Evolutionary conservation across 2,888 invertebrate genomes (phyloP).

Genomic region (Drosophila barbarae): DNA sequence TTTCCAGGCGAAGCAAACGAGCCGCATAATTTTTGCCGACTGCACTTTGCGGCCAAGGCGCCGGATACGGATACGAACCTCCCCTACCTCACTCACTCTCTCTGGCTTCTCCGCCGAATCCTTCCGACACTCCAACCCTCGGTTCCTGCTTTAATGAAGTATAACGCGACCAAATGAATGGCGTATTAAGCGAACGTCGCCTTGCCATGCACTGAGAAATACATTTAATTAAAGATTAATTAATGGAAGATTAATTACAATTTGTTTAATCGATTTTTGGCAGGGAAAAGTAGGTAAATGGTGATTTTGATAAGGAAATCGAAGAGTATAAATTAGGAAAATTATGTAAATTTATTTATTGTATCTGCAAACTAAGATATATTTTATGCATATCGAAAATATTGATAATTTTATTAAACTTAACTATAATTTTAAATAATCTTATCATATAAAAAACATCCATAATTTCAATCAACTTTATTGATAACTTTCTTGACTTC

Average conservation of each 20-base stretch:
- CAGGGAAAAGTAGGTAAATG: not conserved
- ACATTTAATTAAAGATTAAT: conserved; percentile 8
- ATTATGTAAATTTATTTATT: too few species aligned
- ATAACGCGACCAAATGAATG: conserved; percentile 72
- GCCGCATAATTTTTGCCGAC: conserved; percentile 72
- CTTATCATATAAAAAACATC: too few species aligned
- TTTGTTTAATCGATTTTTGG: not conserved
- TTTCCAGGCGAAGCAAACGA: conserved; percentile 65
- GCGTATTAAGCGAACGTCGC: conserved; percentile 74
- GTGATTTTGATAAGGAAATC: too few species aligned
- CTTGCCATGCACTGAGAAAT: conserved; percentile 42
- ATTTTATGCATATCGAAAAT: not conserved
- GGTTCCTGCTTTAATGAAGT: conserved; percentile 69
- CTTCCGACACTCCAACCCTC: conserved; percentile 8
- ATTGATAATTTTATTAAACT: too few species aligned
- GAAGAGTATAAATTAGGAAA: too few species aligned
- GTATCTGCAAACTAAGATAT: not conserved
- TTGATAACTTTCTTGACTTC: too few species aligned
- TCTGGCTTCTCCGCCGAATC: not conserved
- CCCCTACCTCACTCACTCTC: not conserved
- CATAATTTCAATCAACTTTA: too few species aligned
- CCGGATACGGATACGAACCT: conserved; percentile 53
- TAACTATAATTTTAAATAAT: too few species aligned
- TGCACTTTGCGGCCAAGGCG: conserved; percentile 69
- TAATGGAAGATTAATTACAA: not conserved